These are phyloP conservation scores for Aromia moschata DNA, from an alignment of 2,888 invertebrate species.

Conservation along the genomic window DNA sequence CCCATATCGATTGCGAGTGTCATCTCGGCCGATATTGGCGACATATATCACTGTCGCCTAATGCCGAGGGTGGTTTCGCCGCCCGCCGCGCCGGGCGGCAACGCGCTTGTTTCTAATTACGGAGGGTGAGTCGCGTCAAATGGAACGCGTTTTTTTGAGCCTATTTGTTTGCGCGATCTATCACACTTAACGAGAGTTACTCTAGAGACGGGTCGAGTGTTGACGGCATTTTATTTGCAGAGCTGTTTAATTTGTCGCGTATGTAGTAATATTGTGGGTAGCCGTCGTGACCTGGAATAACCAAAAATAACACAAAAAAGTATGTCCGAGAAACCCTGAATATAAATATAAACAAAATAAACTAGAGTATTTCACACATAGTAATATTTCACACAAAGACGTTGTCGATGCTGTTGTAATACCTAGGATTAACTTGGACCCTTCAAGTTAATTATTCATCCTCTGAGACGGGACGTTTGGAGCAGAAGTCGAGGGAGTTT, in stretches of 20 bases:
- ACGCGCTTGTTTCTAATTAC: conserved; percentile 41
- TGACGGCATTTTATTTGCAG: background rate
- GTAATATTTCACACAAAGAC: too few species aligned
- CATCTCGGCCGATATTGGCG: conserved; percentile 57
- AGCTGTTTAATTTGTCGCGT: background rate
- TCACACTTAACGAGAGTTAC: conserved; percentile 38
- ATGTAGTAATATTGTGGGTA: too few species aligned
- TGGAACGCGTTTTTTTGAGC: conserved; percentile 37
- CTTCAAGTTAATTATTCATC: too few species aligned
- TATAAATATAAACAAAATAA: too few species aligned
- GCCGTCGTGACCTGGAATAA: too few species aligned
- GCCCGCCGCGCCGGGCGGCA: conserved; percentile 36
- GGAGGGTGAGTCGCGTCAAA: conserved; percentile 37
- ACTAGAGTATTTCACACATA: too few species aligned
- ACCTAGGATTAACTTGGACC: too few species aligned
- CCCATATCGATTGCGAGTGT: conserved; percentile 53
- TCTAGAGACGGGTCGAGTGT: background rate
- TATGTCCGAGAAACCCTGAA: too few species aligned
- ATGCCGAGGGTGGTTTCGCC: conserved; percentile 47
- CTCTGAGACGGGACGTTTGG: too few species aligned
- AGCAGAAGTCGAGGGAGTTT: too few species aligned
- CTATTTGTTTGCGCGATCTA: conserved; percentile 38
- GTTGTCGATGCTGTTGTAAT: too few species aligned
- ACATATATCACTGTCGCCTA: conserved; percentile 57
- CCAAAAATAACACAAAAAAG: too few species aligned